Evolutionary conservation across 1,140 invertebrate genomes (phyloP).

Genomic region (Macrobrachium rosenbergii): DNA sequence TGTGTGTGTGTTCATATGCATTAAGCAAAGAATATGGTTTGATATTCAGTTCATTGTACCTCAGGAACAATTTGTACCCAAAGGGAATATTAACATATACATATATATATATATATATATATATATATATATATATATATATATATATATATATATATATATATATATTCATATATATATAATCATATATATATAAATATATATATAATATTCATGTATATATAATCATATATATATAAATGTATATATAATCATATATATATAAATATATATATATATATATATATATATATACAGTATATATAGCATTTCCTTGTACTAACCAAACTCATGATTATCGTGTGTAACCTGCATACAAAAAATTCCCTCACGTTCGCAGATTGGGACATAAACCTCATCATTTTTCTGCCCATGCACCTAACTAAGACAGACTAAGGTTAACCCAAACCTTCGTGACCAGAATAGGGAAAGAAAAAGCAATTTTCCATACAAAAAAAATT

Average conservation of each 20-base stretch:
- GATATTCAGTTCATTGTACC: too few relatives aligned
- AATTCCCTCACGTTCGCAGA: not conserved
- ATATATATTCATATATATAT: slow-evolving; percentile 7
- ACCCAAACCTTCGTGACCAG: too few relatives aligned
- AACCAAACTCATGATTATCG: not conserved
- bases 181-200: too few relatives aligned
- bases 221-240: not conserved
- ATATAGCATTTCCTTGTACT: not conserved
- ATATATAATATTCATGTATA: too few relatives aligned
- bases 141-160: not conserved
- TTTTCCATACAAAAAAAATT: too few relatives aligned
- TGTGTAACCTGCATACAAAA: too few relatives aligned
- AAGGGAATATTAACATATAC: not conserved
- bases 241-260: slow-evolving; percentile 1
- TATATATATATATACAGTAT: slow-evolving; percentile 1
- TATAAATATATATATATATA: too few relatives aligned
- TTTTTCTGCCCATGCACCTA: too few relatives aligned
- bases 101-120: slow-evolving; percentile 22
- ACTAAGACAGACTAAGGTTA: too few relatives aligned
- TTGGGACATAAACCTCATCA: too few relatives aligned
- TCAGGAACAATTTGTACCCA: not conserved
- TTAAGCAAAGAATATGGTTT: not conserved
- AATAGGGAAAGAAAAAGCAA: too few relatives aligned
- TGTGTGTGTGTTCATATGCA: not conserved
- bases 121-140: slow-evolving; percentile 18